phyloP scores from a whole-genome alignment of 2,888 invertebrate species.

The Horisme vitalbata region DNA sequence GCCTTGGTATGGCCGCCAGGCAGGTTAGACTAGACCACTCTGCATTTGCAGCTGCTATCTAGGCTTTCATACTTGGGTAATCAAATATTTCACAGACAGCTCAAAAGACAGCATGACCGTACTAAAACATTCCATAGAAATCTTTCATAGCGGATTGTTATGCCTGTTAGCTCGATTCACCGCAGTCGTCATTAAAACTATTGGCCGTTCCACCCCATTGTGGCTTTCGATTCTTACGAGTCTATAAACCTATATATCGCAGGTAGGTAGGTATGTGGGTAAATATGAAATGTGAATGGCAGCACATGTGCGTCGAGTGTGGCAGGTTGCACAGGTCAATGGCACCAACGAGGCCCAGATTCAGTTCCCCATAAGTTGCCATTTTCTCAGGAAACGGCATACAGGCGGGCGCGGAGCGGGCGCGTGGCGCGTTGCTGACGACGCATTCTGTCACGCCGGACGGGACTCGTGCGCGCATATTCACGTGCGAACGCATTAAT shows the following conservation, averaged over 20 bases:
- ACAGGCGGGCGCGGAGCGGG: slow-evolving; percentile 40
- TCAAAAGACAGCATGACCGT: slow-evolving; percentile 15
- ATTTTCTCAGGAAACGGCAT: slow-evolving; percentile 76
- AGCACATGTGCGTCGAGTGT: slow-evolving; percentile 64
- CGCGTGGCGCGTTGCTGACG: slow-evolving; percentile 46
- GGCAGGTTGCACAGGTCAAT: slow-evolving; percentile 70
- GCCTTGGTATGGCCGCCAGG: slow-evolving; percentile 22
- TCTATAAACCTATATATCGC: slow-evolving; percentile 59
- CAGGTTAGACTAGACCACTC: slow-evolving; percentile 9
- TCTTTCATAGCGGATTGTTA: slow-evolving; percentile 34
- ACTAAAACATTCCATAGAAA: slow-evolving; percentile 23
- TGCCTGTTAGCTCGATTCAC: slow-evolving; percentile 40
- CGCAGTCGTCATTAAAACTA: slow-evolving; percentile 50
- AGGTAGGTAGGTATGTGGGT: slow-evolving; percentile 61
- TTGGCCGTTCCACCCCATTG: slow-evolving; percentile 47
- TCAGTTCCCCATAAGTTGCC: slow-evolving; percentile 79
- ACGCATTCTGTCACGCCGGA: slow-evolving; percentile 76
- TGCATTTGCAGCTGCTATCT: not conserved
- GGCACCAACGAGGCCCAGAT: slow-evolving; percentile 75
- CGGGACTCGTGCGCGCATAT: slow-evolving; percentile 71
- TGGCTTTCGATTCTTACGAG: slow-evolving; percentile 56
- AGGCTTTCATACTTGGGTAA: slow-evolving; percentile 1
- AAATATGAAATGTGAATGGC: slow-evolving; percentile 71
- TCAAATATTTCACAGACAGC: slow-evolving; percentile 5
- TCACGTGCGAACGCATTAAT: slow-evolving; percentile 72